Evolutionary conservation across 2,797 vertebrate species (phyloP), one percentile per base, ranked within the genome.

Genomic region (Enteromius thamalakanensis): DNA sequence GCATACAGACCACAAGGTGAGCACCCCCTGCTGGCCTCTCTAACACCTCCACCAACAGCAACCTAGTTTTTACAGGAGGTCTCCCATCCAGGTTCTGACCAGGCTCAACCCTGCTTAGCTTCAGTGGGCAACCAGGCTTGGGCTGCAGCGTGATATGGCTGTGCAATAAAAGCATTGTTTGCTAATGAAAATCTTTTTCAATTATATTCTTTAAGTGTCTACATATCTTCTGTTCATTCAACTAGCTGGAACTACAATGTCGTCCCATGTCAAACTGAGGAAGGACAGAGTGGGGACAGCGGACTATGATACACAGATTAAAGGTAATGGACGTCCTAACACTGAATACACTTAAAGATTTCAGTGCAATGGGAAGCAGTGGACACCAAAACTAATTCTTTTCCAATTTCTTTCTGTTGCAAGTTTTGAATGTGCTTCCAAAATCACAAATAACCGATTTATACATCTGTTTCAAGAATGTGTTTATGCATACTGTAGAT

Each of bases 261-360:
- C 94, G 40, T 93, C 95, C 3, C 94, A 96, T 15, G 94, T 93
- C 45, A 96, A 94, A 88, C 92, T 95, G 79, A 88, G 94, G 78
- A 95, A 92, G 84, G 96, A 96, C 70, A 92, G 85, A 81, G 90
- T 89, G 10, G 91, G 88, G 15, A 74, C 88, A 72, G 87, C 94
- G 37, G 96, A 97, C 86, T 96, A 96, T 69, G 96, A 97, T 87
- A 91, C 91, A 4, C 96, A 96, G 88, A 93, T 97, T 69, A 97
- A 97, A 96, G 96, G 96, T 97, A 91, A 91, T 85, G n/a, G 4
- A 70, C 40, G 6, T 2, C 2, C 0, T 26, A 23, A 68, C 45
- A 45, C 11, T 23, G 14, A 12, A 58, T 9, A 47, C 37, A 0
- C 23, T 45, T 12, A 42, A 23, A 12, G 4, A 12, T 53, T 60